These are phyloP conservation scores for Synergus itoensis DNA, from an alignment of 2,888 invertebrate genomes.

Conservation along the genomic window DNA sequence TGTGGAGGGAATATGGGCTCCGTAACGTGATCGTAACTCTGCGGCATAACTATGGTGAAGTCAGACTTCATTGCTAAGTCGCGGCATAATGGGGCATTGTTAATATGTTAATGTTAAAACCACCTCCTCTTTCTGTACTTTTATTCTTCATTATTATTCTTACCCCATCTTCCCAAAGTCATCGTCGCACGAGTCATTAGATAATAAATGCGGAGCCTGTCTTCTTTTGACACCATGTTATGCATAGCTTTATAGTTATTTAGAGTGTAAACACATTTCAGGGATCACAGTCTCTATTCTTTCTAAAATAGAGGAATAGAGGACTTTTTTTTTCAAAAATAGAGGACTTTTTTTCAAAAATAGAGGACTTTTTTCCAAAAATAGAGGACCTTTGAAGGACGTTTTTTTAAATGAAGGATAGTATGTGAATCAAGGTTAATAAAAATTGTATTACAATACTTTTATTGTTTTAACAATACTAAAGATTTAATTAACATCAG, in stretches of 20 bases:
- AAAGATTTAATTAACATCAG: too few relatives aligned
- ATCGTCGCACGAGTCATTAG: constrained; percentile 61
- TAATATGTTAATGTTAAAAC: constrained; percentile 68
- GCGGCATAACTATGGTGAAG: neutral
- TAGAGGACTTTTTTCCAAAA: too few relatives aligned
- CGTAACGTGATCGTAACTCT: constrained; percentile 24
- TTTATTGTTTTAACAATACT: too few relatives aligned
- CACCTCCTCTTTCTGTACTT: constrained; percentile 8
- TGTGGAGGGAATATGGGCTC: neutral
- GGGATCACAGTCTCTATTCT: too few relatives aligned
- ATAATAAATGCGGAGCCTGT: constrained; percentile 23
- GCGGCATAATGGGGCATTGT: constrained; percentile 70
- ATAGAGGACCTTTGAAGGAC: too few relatives aligned
- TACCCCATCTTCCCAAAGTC: constrained; percentile 49
- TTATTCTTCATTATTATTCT: constrained; percentile 16
- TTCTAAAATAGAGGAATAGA: too few relatives aligned
- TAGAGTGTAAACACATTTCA: too few relatives aligned
- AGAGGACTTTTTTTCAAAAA: too few relatives aligned
- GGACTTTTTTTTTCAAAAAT: too few relatives aligned
- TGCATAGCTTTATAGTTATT: neutral
- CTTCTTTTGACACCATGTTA: neutral
- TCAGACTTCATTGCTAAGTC: constrained; percentile 45
- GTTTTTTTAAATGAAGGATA: too few relatives aligned
- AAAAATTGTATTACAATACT: too few relatives aligned
- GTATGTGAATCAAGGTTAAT: too few relatives aligned